Percentiles rank a stretch among this genome's conserved stretches.
Evolutionary conservation across 2,888 invertebrate species (phyloP).

Genomic region (Sinotaia quadrata): DNA sequence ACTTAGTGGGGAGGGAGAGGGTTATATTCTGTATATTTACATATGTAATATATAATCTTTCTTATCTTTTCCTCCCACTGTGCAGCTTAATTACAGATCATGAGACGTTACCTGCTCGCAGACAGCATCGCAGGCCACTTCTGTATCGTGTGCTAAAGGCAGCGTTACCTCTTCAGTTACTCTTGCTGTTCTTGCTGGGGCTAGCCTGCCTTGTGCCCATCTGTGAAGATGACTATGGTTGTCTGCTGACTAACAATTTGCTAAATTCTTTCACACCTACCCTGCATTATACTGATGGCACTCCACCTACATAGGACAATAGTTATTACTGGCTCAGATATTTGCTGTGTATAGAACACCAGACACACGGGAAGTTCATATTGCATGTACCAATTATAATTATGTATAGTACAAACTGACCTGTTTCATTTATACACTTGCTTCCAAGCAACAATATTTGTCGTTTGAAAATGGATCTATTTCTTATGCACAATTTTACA

Average conservation of each 20-base stretch:
- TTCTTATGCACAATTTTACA: too few species aligned
- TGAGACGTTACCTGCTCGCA: slow-evolving; percentile 10
- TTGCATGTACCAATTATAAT: too few species aligned
- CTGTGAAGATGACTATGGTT: slow-evolving; percentile 85
- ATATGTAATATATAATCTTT: too few species aligned
- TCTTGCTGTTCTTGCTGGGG: slow-evolving; percentile 92
- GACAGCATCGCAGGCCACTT: slow-evolving; percentile 75
- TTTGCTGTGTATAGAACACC: too few species aligned
- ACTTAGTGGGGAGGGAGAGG: too few species aligned
- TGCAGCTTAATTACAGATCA: slow-evolving; percentile 39
- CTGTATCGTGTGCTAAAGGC: slow-evolving; percentile 91
- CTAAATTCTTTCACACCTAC: slow-evolving; percentile 89
- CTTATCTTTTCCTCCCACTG: slow-evolving; percentile 14
- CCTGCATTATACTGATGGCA: slow-evolving; percentile 91
- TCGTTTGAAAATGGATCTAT: too few species aligned
- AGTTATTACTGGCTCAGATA: too few species aligned
- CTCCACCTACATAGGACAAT: slow-evolving; percentile 92
- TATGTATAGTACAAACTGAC: too few species aligned
- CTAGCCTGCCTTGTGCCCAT: slow-evolving; percentile 93
- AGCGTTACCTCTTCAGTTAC: slow-evolving; percentile 93
- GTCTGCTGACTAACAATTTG: slow-evolving; percentile 87
- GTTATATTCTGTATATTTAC: too few species aligned
- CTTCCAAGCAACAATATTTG: too few species aligned
- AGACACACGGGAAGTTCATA: too few species aligned
- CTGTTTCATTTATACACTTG: too few species aligned